These are phyloP conservation scores for Altica lythri DNA, from an alignment of 2,888 invertebrate genomes.

Conservation along the genomic window DNA sequence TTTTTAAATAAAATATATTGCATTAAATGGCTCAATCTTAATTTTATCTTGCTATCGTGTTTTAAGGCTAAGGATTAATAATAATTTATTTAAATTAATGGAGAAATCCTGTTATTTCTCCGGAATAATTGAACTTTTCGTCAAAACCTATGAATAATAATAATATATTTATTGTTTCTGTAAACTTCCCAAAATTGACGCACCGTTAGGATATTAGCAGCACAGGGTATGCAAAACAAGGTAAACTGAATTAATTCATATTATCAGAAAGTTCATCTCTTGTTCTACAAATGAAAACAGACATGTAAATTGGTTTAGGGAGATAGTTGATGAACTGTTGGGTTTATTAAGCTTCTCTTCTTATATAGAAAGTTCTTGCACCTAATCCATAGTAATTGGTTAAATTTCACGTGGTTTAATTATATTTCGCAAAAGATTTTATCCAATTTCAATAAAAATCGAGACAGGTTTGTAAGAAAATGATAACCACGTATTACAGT, in stretches of 20 bases:
- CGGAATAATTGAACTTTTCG: background rate
- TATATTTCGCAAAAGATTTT: background rate
- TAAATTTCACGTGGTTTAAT: background rate
- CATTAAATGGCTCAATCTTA: too few species aligned
- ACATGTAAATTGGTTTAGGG: slow-evolving; percentile 21
- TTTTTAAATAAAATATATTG: too few species aligned
- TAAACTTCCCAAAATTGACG: slow-evolving; percentile 9
- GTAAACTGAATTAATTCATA: slow-evolving; percentile 26
- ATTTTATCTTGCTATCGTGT: too few species aligned
- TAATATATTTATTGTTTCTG: slow-evolving; percentile 4
- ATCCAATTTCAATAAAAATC: too few species aligned
- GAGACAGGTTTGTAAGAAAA: too few species aligned
- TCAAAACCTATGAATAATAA: slow-evolving; percentile 8
- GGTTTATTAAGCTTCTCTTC: slow-evolving; percentile 19
- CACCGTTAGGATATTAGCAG: slow-evolving; percentile 13
- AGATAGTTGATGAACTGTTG: slow-evolving; percentile 17
- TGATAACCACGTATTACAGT: too few species aligned
- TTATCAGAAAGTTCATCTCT: slow-evolving; percentile 26
- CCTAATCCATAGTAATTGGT: slow-evolving; percentile 18
- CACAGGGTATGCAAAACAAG: slow-evolving; percentile 27
- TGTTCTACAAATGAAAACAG: slow-evolving; percentile 26
- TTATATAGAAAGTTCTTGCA: slow-evolving; percentile 13
- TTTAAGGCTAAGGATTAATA: too few species aligned
- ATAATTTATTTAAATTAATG: too few species aligned
- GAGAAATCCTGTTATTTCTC: background rate